phyloP scores from a whole-genome alignment of 2,113 vertebrate species.

The Podocnemis expansa region DNA sequence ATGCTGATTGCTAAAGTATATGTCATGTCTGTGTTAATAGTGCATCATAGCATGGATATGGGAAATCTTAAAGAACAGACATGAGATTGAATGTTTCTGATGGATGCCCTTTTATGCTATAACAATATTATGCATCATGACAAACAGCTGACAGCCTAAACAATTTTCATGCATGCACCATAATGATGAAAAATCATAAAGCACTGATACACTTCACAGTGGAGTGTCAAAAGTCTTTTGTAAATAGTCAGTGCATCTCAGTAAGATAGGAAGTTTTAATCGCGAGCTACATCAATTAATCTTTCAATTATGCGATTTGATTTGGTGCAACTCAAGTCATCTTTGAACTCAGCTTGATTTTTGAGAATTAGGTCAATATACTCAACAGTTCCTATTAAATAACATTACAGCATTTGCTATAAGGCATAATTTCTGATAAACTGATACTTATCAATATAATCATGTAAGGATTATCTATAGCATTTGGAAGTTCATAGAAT shows the following conservation, averaged over 20 bases:
- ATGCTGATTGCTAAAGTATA: slow-evolving; percentile 20
- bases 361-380: slow-evolving; percentile 39
- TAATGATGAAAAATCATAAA: slow-evolving; percentile 44
- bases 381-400: slow-evolving; percentile 23
- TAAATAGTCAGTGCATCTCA: slow-evolving; percentile 23
- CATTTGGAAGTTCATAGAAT: slow-evolving; percentile 57
- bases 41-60: slow-evolving; percentile 9
- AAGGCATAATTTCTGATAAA: slow-evolving; percentile 55
- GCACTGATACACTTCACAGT: background rate
- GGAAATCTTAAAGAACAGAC: slow-evolving; percentile 36
- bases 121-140: slow-evolving; percentile 3
- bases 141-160: slow-evolving; percentile 32
- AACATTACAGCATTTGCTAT: slow-evolving; percentile 11
- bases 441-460: slow-evolving; percentile 60
- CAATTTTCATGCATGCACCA: background rate
- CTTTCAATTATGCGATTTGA: slow-evolving; percentile 6
- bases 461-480: slow-evolving; percentile 57
- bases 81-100: slow-evolving; percentile 16
- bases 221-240: slow-evolving; percentile 37
- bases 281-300: slow-evolving; percentile 22
- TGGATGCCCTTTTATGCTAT: slow-evolving; percentile 12
- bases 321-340: slow-evolving; percentile 44
- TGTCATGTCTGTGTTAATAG: slow-evolving; percentile 1
- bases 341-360: slow-evolving; percentile 33
- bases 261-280: slow-evolving; percentile 16